Evolutionary conservation across 2,888 invertebrate genomes (phyloP).

Genomic region (Dastarcus helophoroides): DNA sequence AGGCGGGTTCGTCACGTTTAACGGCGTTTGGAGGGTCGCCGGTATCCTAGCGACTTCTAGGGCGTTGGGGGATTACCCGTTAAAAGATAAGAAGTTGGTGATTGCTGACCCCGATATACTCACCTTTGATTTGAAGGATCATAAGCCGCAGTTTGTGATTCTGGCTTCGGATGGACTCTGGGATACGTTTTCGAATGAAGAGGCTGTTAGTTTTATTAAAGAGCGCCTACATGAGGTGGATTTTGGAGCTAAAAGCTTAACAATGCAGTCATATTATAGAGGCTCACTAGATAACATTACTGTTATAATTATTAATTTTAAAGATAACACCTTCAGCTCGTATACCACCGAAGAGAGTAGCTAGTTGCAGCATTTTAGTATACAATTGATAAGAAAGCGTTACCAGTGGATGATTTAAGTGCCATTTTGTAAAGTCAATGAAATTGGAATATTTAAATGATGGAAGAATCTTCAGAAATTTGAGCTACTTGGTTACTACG

Average conservation of each 20-base stretch:
- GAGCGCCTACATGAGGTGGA: conserved; percentile 76
- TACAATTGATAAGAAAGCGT: too few species aligned
- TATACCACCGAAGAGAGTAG: conserved; percentile 10
- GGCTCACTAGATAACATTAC: conserved; percentile 95
- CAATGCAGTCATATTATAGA: conserved; percentile 80
- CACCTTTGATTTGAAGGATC: conserved; percentile 77
- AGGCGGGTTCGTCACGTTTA: conserved; percentile 89
- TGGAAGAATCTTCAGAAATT: too few species aligned
- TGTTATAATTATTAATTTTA: conserved; percentile 78
- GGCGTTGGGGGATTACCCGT: conserved; percentile 89
- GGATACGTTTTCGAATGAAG: conserved; percentile 93
- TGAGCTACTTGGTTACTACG: too few species aligned
- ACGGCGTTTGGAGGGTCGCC: conserved; percentile 93
- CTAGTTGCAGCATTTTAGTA: background rate
- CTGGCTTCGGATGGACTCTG: conserved; percentile 93
- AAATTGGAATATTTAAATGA: too few species aligned
- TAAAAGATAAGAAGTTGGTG: conserved; percentile 87
- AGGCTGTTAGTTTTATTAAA: conserved; percentile 80
- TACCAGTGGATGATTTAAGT: too few species aligned
- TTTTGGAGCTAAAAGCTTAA: conserved; percentile 84
- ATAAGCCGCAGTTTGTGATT: conserved; percentile 80
- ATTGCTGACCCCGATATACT: conserved; percentile 93
- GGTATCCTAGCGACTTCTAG: conserved; percentile 90
- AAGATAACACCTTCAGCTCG: conserved; percentile 37
- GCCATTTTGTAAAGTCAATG: too few species aligned